A percentile compares a stretch with the other conserved stretches of the same genome.
phyloP scores from a whole-genome alignment of 2,797 vertebrate genomes.

The Sebastes matsubarae region DNA sequence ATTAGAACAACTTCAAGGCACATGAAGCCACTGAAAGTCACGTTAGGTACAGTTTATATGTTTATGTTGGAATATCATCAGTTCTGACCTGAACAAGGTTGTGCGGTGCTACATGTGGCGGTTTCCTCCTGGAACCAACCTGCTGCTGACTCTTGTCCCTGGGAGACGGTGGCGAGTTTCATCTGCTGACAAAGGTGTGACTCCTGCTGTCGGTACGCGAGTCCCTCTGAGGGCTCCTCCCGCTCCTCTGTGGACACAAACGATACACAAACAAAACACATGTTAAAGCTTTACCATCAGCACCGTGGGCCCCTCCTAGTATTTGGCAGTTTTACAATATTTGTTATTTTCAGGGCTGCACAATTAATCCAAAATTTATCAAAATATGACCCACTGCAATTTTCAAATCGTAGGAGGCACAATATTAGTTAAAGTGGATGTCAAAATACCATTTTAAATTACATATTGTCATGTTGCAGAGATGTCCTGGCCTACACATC shows the following conservation, averaged over 20 bases:
- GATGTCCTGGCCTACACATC: too few species aligned
- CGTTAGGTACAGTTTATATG: not conserved
- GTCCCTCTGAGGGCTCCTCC: slow-evolving; percentile 84
- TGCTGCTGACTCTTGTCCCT: slow-evolving; percentile 75
- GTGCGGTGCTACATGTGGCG: slow-evolving; percentile 83
- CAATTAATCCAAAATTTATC: too few species aligned
- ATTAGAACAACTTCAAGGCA: not conserved
- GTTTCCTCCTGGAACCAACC: slow-evolving; percentile 80
- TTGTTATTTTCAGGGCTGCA: not conserved
- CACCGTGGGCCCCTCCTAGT: fast-evolving
- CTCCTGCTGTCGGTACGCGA: slow-evolving; percentile 88
- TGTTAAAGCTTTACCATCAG: not conserved
- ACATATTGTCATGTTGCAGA: too few species aligned
- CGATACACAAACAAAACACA: not conserved
- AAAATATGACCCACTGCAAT: too few species aligned
- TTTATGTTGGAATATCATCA: not conserved
- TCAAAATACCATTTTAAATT: too few species aligned
- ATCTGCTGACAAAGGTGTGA: slow-evolving; percentile 88
- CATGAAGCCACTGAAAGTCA: not conserved
- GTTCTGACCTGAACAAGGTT: slow-evolving; percentile 84
- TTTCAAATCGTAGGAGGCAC: too few species aligned
- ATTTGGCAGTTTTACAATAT: not conserved
- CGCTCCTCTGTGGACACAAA: slow-evolving; percentile 77
- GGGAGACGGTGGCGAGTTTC: slow-evolving; percentile 86
- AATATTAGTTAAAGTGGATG: fast-evolving